phyloP scores from a whole-genome alignment of 1,140 invertebrate species.

The Scaptomyza montana region DNA sequence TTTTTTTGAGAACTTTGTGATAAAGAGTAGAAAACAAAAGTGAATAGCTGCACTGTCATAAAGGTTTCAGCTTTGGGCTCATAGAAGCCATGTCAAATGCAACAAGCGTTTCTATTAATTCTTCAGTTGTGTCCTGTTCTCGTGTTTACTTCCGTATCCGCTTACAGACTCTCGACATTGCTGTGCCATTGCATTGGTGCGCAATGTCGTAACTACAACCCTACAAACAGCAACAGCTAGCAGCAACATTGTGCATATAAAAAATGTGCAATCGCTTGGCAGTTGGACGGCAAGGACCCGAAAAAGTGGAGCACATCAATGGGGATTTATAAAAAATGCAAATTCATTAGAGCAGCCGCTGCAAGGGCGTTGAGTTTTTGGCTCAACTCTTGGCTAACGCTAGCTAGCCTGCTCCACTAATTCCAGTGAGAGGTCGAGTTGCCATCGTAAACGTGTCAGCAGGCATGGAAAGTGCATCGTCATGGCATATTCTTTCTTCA shows the following conservation, averaged over 20 bases:
- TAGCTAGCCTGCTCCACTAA: slow-evolving; percentile 13
- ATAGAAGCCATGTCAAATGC: slow-evolving; percentile 43
- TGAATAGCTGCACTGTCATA: neutral
- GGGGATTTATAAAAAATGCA: slow-evolving; percentile 82
- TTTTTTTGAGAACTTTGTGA: no score
- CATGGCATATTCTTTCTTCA: slow-evolving; percentile 36
- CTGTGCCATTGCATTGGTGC: slow-evolving; percentile 18
- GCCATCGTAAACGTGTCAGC: slow-evolving; percentile 31
- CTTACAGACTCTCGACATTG: slow-evolving; percentile 34
- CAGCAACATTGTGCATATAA: slow-evolving; percentile 21
- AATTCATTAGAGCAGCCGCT: slow-evolving; percentile 71
- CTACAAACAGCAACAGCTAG: neutral
- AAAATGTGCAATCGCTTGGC: slow-evolving; percentile 63
- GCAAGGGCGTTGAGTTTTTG: slow-evolving; percentile 41
- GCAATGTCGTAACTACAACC: slow-evolving; percentile 26
- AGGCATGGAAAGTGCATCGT: slow-evolving; percentile 57
- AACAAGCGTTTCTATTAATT: slow-evolving; percentile 62
- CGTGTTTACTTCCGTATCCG: slow-evolving; percentile 30
- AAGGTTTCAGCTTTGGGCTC: neutral
- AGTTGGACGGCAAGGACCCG: slow-evolving; percentile 26
- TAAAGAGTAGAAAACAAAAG: no score
- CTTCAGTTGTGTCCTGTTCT: slow-evolving; percentile 19
- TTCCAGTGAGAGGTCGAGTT: slow-evolving; percentile 45
- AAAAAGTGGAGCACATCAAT: slow-evolving; percentile 77
- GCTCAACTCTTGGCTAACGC: slow-evolving; percentile 19